phyloP scores from a whole-genome alignment of 2,888 invertebrate genomes.

The Caenorhabditis doughertyi region DNA sequence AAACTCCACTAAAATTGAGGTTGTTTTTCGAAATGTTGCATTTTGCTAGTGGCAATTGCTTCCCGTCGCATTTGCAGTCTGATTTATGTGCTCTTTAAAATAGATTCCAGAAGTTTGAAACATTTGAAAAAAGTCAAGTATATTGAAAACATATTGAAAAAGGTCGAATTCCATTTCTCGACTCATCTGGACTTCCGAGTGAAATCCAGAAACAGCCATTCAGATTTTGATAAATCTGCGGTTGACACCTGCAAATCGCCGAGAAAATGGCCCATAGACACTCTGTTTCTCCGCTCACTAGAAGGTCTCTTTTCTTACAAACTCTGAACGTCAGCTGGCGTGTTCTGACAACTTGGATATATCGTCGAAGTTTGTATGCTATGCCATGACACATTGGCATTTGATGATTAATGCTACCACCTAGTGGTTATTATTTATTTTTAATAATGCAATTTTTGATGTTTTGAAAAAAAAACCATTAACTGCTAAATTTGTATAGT shows the following conservation, averaged over 20 bases:
- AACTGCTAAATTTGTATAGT: not conserved
- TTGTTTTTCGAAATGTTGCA: conserved; percentile 47
- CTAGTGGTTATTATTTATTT: conserved; percentile 30
- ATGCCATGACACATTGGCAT: conserved; percentile 60
- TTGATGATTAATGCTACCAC: conserved; percentile 57
- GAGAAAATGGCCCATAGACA: conserved; percentile 60
- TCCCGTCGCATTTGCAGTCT: conserved; percentile 45
- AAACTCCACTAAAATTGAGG: conserved; percentile 30
- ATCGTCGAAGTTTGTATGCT: conserved; percentile 64
- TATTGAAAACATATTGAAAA: conserved; percentile 10
- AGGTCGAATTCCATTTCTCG: not conserved
- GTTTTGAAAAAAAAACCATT: not conserved
- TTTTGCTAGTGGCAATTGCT: conserved; percentile 44
- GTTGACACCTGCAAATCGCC: conserved; percentile 65
- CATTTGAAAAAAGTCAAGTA: conserved; percentile 15
- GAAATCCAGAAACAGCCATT: conserved; percentile 33
- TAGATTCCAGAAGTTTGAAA: conserved; percentile 5
- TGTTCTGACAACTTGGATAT: conserved; percentile 66
- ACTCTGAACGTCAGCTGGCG: conserved; percentile 62
- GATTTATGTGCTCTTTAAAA: conserved; percentile 53
- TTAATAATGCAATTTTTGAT: not conserved
- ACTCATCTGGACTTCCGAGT: conserved; percentile 12
- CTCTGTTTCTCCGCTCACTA: conserved; percentile 43
- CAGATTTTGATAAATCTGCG: conserved; percentile 60
- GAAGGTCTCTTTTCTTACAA: conserved; percentile 57